Base-by-base conservation (phyloP, 2,888 invertebrate species). In the Seira musarum region DNA sequence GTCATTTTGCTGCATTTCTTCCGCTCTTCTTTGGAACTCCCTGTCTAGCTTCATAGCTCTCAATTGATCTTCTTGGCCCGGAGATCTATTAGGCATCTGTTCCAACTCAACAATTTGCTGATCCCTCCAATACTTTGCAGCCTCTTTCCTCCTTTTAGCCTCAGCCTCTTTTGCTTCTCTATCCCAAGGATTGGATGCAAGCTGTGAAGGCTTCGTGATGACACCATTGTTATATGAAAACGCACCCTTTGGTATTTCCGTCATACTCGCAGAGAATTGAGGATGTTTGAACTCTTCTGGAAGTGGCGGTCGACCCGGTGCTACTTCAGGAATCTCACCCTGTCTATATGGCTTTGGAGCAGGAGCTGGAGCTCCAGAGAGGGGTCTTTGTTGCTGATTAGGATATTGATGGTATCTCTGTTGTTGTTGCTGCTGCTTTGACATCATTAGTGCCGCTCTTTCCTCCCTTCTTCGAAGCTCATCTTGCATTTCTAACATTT, bases 1-100 rank as follows among this genome's bases (percentile, higher is more conserved):
- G 69, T 94, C 94, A 21, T 83, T 92, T 92, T 84, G 91, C 92
- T 77, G 91, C 40, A 92, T 91, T 89, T 96, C 95, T 88, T 94
- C 93, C 1, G 96, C 97, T 66, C 98, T 91, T 68, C 96, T 92
- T 88, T 98, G 97, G 89, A 98, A 98, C 89, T 98, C 98, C 81
- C 95, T 91, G 88, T 98, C 98, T n/a, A 98, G 79, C 68, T 75
- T 93, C 75, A 98, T 90, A n/a, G 96, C 94, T 75, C 96, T 92
- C 19, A 97, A 90, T 87, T 96, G 95, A 88, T 97, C 96, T 85
- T 94, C 96, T 61, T 97, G 96, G 87, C 94, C 94, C 0, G 93
- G 90, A 1, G 94, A 92, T 75, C 96, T 91, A 69, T 92, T 91
- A 19, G 93, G 91, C 80, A 94, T 88, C 0, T 92, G 90, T 84